Conservation (phyloP, 2,797 vertebrate genomes). For the Pseudotriccus pelzelni region DNA sequence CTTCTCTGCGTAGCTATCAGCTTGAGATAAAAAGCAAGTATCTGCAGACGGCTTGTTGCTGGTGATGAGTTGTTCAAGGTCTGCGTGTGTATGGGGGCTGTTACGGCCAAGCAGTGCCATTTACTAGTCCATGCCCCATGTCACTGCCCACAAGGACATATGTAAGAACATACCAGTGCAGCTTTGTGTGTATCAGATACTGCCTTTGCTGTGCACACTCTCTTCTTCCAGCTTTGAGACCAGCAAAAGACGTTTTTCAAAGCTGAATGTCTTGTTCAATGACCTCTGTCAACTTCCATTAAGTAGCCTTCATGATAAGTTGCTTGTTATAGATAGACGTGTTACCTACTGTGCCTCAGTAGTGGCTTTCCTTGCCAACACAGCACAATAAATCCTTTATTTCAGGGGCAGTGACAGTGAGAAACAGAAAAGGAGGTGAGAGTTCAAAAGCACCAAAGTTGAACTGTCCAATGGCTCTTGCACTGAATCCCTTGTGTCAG, state of each 20-base stretch:
- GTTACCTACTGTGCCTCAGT: neutral
- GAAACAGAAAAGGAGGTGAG: neutral
- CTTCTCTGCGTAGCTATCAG: fast-evolving
- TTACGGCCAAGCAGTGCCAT: fast-evolving
- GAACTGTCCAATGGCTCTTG: neutral
- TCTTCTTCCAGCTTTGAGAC: neutral
- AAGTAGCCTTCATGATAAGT: neutral
- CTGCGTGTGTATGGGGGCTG: fast-evolving
- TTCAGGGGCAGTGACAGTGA: neutral
- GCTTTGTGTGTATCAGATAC: neutral
- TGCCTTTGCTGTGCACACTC: neutral
- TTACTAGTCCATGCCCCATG: neutral
- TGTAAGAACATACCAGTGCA: neutral
- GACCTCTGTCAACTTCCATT: neutral
- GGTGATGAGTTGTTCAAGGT: neutral
- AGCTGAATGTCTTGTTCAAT: neutral
- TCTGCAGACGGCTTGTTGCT: neutral
- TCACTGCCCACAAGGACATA: no score
- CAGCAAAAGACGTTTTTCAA: neutral
- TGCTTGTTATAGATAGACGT: neutral
- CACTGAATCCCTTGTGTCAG: neutral
- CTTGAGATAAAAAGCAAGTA: neutral
- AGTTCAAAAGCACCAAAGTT: neutral
- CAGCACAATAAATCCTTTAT: neutral
- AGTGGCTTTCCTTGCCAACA: neutral